Evolutionary conservation across 2,888 invertebrate species (phyloP).

Genomic region (Eupithecia inturbata): DNA sequence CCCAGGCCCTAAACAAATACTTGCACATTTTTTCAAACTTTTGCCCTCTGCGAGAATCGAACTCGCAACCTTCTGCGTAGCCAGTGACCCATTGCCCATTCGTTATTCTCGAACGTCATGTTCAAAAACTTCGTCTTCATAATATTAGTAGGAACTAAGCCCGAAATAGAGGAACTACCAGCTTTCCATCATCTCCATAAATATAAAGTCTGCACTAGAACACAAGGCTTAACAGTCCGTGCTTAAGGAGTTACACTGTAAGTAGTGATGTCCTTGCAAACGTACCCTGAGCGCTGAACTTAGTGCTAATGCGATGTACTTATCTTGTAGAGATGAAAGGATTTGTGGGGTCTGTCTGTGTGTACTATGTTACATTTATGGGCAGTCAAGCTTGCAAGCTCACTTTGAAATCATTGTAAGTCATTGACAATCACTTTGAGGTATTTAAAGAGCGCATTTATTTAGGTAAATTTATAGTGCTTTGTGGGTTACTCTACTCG

Average conservation of each 20-base stretch:
- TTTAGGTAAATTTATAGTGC: not conserved
- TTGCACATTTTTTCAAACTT: not conserved
- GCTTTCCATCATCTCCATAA: not conserved
- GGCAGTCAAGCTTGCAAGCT: constrained; percentile 1
- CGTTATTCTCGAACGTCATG: not conserved
- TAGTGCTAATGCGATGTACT: constrained; percentile 23
- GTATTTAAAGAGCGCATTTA: not conserved
- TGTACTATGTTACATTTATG: constrained; percentile 13
- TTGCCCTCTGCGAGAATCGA: not conserved
- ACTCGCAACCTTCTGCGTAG: not conserved
- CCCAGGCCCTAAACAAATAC: not conserved
- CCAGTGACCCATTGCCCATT: not conserved
- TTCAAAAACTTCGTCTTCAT: not conserved
- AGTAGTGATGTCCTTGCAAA: constrained; percentile 27
- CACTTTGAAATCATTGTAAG: constrained; percentile 1
- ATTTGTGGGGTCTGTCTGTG: constrained; percentile 11
- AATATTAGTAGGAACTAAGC: not conserved
- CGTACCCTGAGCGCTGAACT: constrained; percentile 17
- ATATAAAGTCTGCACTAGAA: not conserved
- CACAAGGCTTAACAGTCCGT: constrained; percentile 21
- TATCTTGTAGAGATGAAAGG: constrained; percentile 19
- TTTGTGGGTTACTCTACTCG: not conserved
- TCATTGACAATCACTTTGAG: not conserved
- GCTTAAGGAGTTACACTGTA: constrained; percentile 25
- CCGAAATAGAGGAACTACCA: not conserved